Base-by-base conservation (phyloP, 2,797 vertebrate genomes). In the Tangara arthus region DNA sequence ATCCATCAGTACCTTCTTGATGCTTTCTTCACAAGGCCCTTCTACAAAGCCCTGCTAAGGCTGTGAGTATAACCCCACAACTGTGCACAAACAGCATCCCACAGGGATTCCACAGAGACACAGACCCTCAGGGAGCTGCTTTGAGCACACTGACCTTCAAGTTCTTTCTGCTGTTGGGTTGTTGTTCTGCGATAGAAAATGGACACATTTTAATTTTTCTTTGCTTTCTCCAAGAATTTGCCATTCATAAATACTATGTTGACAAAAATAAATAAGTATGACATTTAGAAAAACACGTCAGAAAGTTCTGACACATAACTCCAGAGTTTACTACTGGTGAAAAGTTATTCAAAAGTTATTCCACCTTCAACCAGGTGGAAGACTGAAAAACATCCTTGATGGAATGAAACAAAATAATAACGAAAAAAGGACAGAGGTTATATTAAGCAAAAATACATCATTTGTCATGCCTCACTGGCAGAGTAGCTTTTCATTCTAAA, bases 1-100 rank as follows among this genome's bases (percentile, higher is more conserved):
- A 99, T 99, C 91, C 99, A 99, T 96, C 99, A 99, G 97, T 99
- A 99, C 97, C 98, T 99, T 69, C 98, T 99, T 30, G 99, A 99
- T 34, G 99, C 99, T 90, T 98, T 98, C 97, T 98, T 98, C 96
- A 98, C 98, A 5, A 97, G 98, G 76, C 98, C 98, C 0, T 99
- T 99, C 98, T 99, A 99, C 97, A 99, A 99, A 97, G 99, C 99
- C 2, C 98, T 99, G 3, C 98, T 99, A 77, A 98, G 99, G 96
- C 98, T 99, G 99, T 99, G 89, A 99, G 99, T 98, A 88, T 34
- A 21, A 59, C 41, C 18, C 2, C 30, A 52, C 30, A 72, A 15
- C 42, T 2, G 0, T 24, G 24, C 30, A 78, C 61, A 53, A 80
- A 53, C 28, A 5, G 21, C 8, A 78, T 37, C 30, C 35, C 8